A percentile compares a stretch with the other conserved stretches of the same genome.
Conservation (phyloP, 1,140 invertebrate genomes). For the Orchesella cincta region DNA sequence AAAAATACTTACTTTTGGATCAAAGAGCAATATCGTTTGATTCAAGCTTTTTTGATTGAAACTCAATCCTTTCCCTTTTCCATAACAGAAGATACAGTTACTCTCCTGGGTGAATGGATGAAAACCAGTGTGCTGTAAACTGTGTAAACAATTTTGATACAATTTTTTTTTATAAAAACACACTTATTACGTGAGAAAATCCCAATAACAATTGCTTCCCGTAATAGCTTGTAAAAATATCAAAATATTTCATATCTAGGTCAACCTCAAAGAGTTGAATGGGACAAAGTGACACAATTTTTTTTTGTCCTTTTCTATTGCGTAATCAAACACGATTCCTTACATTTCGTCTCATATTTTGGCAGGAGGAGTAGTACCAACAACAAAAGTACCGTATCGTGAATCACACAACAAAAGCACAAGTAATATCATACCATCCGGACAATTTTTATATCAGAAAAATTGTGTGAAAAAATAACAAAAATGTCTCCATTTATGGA, state of each 20-base stretch:
- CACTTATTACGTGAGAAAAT: conserved; percentile 27
- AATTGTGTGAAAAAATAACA: conserved; percentile 11
- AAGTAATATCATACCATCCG: background rate
- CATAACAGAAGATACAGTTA: background rate
- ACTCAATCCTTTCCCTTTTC: conserved; percentile 17
- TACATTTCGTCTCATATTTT: background rate
- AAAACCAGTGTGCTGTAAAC: background rate
- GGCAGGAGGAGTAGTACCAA: background rate
- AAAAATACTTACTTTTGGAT: background rate
- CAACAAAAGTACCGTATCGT: background rate
- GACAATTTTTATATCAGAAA: background rate
- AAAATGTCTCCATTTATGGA: conserved; percentile 23
- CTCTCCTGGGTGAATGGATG: background rate
- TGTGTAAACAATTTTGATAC: background rate
- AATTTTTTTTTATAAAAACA: background rate
- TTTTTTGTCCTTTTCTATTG: no score
- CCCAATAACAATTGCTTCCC: background rate
- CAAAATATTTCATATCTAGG: conserved; percentile 8
- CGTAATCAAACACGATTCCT: background rate
- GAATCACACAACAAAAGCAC: background rate
- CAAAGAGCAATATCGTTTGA: background rate
- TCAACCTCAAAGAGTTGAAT: background rate
- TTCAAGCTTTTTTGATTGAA: conserved; percentile 7
- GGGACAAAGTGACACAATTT: background rate
- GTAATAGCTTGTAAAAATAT: conserved; percentile 12